Evolutionary conservation across 2,888 invertebrate species (phyloP).

Genomic region (Ephialtes manifestator): DNA sequence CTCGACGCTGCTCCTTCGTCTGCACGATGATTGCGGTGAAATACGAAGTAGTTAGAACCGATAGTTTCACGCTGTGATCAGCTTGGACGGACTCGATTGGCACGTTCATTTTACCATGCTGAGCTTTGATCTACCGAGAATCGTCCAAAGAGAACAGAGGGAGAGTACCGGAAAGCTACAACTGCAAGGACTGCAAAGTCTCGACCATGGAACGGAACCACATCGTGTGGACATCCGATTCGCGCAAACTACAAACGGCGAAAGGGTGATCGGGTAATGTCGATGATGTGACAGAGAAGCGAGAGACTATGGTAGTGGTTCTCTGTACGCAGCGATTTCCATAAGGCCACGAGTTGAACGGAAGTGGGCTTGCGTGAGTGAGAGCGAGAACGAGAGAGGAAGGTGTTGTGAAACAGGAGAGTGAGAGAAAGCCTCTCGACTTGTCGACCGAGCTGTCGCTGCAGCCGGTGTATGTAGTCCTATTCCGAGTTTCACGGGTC

Average conservation of each 20-base stretch:
- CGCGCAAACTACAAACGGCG: constrained; percentile 53
- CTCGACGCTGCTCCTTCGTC: neutral
- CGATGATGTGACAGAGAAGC: constrained; percentile 38
- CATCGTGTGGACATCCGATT: constrained; percentile 61
- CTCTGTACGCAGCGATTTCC: constrained; percentile 77
- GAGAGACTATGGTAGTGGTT: neutral
- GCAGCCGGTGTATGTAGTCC: constrained; percentile 81
- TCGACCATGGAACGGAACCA: constrained; percentile 31
- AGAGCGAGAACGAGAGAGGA: constrained; percentile 33
- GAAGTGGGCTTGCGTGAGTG: constrained; percentile 72
- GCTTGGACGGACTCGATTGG: constrained; percentile 37
- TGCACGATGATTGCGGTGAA: constrained; percentile 41
- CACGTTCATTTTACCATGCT: constrained; percentile 55
- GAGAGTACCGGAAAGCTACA: constrained; percentile 2
- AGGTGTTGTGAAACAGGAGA: constrained; percentile 44
- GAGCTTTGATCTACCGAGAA: constrained; percentile 59
- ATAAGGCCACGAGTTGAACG: constrained; percentile 81
- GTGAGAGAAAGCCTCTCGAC: constrained; percentile 61
- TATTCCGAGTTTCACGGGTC: constrained; percentile 83
- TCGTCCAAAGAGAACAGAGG: constrained; percentile 25
- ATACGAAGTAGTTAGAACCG: constrained; percentile 50
- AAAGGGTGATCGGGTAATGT: constrained; percentile 39
- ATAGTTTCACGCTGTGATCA: constrained; percentile 55
- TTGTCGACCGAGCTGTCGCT: constrained; percentile 84
- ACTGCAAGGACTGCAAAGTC: constrained; percentile 44